Evolutionary conservation across 2,888 invertebrate genomes (phyloP).

Genomic region (Eupithecia tripunctaria): DNA sequence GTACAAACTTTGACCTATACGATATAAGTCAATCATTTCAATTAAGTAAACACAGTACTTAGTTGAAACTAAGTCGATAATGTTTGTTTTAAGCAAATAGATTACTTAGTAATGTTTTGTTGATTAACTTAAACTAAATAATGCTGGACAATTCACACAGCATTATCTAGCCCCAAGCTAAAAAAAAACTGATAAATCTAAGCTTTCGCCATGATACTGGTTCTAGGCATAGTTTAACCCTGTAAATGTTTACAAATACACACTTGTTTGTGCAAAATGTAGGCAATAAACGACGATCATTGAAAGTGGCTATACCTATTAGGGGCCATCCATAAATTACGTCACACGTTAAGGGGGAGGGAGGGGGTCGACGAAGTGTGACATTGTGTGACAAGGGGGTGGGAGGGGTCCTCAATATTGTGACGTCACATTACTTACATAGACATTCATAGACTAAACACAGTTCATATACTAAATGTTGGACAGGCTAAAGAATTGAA

Average conservation of each 20-base stretch:
- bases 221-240: neutral
- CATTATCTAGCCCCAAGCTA: too few species aligned
- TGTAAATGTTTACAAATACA: neutral
- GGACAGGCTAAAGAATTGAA: too few species aligned
- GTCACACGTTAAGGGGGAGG: too few species aligned
- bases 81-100: neutral
- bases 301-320: neutral
- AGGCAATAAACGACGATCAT: neutral
- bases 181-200: neutral
- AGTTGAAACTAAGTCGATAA: conserved; percentile 1
- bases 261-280: neutral
- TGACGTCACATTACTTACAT: too few species aligned
- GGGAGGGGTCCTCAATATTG: too few species aligned
- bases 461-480: too few species aligned
- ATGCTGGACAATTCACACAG: too few species aligned
- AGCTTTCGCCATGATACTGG: neutral
- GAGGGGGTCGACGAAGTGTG: too few species aligned
- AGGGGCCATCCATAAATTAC: too few species aligned
- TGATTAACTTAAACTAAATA: neutral
- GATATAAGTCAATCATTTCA: neutral
- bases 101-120: neutral
- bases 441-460: too few species aligned
- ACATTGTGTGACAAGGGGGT: too few species aligned
- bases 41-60: neutral
- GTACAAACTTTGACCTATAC: too few species aligned